Base-by-base conservation (phyloP, 2,888 invertebrate genomes). In the Nymphalis polychloros region DNA sequence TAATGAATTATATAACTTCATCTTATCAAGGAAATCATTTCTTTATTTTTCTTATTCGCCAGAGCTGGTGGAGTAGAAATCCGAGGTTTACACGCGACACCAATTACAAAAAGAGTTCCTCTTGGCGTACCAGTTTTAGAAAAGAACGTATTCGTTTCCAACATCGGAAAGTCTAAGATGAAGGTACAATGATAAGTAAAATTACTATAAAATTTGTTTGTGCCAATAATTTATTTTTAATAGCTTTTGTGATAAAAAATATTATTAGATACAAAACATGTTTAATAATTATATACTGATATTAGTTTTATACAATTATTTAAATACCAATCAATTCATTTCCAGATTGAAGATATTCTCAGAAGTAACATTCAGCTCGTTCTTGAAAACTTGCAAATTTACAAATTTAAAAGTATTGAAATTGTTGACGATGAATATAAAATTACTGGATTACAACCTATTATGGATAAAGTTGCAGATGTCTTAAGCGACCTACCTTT, bases 31-130 rank as follows among this genome's bases (percentile, higher is more conserved):
- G 27, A 4, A 27, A 6, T 49, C 5, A 19, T 49, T 49, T 6
- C 17, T n/a, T 7, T 49, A n/a, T n/a, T 7, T 17, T 49, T n/a
- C 8, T 49, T n/a, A 6, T 17, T 8, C 27, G 8, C 8, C 72
- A 93, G 95, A 72, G 94, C 95, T 67, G 97, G 97, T 57, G 97
- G 96, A 69, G 95, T 97, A 1, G 96, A 96, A 86, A 90, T 97
- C 8, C 93, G 95, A 63, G 97, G 97, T 5, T 88, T 97, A 0
- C 94, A 95, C 75, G 96, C 96, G 0, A 96, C 95, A 67, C 94
- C 96, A 0, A 97, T 97, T 52, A 94, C 96, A 0, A 93, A 95
- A 74, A 94, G 94, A 59, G 90, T 94, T 71, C 94, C 95, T 20
- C 94, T 96, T 35, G 95, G 95, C 16, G 92, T 95, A n/a, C 97